Percentiles rank a stretch among this genome's conserved stretches.
These are phyloP conservation scores for Emydocephalus ijimae DNA, from an alignment of 2,113 vertebrate genomes.

Conservation along the genomic window DNA sequence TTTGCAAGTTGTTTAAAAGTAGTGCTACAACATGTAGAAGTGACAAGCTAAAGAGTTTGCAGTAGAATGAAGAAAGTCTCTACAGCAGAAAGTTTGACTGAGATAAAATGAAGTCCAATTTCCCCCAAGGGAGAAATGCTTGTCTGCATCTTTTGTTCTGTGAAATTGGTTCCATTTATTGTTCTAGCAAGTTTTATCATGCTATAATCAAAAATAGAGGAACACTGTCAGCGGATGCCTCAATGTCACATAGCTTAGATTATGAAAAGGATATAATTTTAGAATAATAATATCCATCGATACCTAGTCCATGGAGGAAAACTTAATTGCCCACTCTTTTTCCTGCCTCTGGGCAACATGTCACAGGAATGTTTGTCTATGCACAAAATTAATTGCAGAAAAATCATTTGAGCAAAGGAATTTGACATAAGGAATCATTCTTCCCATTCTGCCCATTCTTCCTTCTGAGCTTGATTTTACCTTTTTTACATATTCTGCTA, in stretches of 20 bases:
- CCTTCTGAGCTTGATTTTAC: background rate
- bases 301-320: background rate
- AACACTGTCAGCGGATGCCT: background rate
- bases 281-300: background rate
- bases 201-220: background rate
- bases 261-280: background rate
- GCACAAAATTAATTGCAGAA: background rate
- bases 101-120: background rate
- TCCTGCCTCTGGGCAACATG: background rate
- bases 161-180: background rate
- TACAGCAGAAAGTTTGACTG: background rate
- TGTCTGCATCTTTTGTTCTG: background rate
- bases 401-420: background rate
- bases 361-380: background rate
- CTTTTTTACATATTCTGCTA: background rate
- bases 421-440: background rate
- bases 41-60: background rate
- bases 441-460: no score
- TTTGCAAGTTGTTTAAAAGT: background rate
- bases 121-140: no score
- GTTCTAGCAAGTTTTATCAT: background rate
- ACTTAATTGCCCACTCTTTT: background rate
- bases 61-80: background rate
- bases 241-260: background rate
- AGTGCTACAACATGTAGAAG: background rate